These are phyloP conservation scores for Xestobium rufovillosum DNA, from an alignment of 2,888 invertebrate species.

Conservation along the genomic window DNA sequence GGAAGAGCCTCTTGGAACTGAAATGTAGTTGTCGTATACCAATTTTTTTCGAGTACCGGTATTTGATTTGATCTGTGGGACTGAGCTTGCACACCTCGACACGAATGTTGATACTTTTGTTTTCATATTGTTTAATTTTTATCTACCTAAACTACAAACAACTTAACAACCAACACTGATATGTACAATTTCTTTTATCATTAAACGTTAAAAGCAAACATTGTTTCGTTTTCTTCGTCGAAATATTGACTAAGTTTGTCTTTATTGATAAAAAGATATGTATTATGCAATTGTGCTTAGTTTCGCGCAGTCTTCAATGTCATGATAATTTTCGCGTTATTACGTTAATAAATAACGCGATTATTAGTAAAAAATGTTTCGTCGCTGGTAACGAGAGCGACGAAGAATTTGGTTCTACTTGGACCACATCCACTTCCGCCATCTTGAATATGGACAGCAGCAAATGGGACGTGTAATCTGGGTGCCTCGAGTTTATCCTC, in stretches of 20 bases:
- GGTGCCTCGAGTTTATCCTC: constrained; percentile 77
- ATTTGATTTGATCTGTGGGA: no score
- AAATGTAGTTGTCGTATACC: no score
- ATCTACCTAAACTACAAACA: no score
- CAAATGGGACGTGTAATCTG: constrained; percentile 78
- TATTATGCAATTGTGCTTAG: constrained; percentile 34
- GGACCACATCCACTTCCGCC: constrained; percentile 82
- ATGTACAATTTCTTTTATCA: constrained; percentile 37
- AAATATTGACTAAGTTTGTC: constrained; percentile 26
- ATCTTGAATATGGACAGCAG: constrained; percentile 86
- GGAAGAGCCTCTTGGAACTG: no score
- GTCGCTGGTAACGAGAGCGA: constrained; percentile 20
- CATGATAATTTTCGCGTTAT: constrained; percentile 31
- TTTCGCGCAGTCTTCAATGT: constrained; percentile 31
- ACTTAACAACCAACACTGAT: constrained; percentile 44
- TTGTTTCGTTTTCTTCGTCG: constrained; percentile 13
- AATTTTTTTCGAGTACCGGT: no score
- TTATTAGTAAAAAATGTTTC: constrained; percentile 23
- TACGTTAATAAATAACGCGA: constrained; percentile 26
- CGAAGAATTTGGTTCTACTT: constrained; percentile 59
- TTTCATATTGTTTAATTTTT: no score
- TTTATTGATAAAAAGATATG: constrained; percentile 37
- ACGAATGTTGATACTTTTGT: no score
- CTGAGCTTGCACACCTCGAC: no score
- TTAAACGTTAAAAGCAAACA: constrained; percentile 10